Base-by-base conservation (phyloP, 2,113 vertebrate genomes). In the Rhinolophus ferrumequinum region DNA sequence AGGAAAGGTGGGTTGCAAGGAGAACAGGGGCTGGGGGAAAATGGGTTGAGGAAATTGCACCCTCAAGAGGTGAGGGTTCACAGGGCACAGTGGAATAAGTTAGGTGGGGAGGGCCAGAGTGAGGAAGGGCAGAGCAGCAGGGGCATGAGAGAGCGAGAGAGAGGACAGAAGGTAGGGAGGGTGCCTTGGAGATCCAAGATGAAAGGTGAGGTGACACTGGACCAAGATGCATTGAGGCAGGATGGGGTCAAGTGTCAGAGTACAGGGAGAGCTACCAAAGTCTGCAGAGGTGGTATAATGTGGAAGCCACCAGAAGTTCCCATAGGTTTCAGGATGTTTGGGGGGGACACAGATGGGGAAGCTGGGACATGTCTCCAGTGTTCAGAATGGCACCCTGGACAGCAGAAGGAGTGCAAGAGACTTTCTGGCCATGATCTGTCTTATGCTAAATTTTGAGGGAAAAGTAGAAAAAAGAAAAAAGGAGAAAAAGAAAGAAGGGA, bases 251-350 rank as follows among this genome's bases (percentile, higher is more conserved):
- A 75, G 76, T 5, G 4, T 26, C 47, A 66, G 47, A 52, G 24
- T 13, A 18, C 0, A 5, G 16, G 19, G 47, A 72, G 12, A 66
- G 66, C 60, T 6, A 3, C 26, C 22, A 0, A 0, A 4, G 18
- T 72, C 88, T 35, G 19, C 1, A 12, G 79, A 75, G 33, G 30
- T 19, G 47, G 67, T 11, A 18, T n/a, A 33, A 79, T 8, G 6
- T 14, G 6, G 64, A 35, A 33, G 56, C 41, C 8, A 33, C 14
- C 35, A 14, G 12, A 52, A 28, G 22, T 54, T 44, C 67, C 12
- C 33, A 24, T 18, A 33, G 52, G 44, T n/a, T 93, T 82, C 80
- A 30, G 38, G 60, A 52, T 52, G 41, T 14, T 24, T 60, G 0
- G 14, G 22, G 12, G 6, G 47, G 44, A 47, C 8, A 7, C 2